Evolutionary conservation across 2,797 vertebrate species (phyloP).

Genomic region (Vireo griseus): DNA sequence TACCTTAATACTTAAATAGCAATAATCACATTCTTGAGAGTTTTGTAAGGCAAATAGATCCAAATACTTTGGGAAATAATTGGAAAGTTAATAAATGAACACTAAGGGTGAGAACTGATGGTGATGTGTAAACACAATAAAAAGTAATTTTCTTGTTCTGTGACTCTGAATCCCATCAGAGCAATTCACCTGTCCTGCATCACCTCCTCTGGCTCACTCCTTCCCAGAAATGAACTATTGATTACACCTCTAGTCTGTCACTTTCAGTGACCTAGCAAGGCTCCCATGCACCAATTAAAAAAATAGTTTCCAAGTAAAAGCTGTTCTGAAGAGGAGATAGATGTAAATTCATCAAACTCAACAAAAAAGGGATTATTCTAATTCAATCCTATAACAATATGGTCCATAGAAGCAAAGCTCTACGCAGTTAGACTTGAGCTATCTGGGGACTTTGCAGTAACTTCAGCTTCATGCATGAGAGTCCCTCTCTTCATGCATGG

Average conservation of each 20-base stretch:
- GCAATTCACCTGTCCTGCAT: not conserved
- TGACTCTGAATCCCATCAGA: not conserved
- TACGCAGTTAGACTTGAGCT: not conserved
- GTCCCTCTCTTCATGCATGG: not conserved
- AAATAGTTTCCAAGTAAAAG: not conserved
- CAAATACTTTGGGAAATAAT: not conserved
- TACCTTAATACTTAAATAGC: not conserved
- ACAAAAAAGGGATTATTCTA: not conserved
- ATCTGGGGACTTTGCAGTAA: not conserved
- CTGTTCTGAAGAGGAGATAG: not conserved
- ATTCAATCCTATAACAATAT: not conserved
- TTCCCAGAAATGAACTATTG: not conserved
- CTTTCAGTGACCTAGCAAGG: not conserved
- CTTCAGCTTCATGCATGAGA: not conserved
- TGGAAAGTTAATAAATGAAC: not conserved
- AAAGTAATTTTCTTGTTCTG: not conserved
- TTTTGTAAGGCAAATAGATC: not conserved
- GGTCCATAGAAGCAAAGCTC: not conserved
- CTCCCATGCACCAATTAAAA: not conserved
- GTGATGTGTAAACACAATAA: not conserved
- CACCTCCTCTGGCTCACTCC: not conserved
- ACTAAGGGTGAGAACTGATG: not conserved
- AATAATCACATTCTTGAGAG: not conserved
- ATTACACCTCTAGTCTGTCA: not conserved
- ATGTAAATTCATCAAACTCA: not conserved